These are phyloP conservation scores for Rhynchotus rufescens DNA, from an alignment of 2,797 vertebrate species.

Conservation along the genomic window DNA sequence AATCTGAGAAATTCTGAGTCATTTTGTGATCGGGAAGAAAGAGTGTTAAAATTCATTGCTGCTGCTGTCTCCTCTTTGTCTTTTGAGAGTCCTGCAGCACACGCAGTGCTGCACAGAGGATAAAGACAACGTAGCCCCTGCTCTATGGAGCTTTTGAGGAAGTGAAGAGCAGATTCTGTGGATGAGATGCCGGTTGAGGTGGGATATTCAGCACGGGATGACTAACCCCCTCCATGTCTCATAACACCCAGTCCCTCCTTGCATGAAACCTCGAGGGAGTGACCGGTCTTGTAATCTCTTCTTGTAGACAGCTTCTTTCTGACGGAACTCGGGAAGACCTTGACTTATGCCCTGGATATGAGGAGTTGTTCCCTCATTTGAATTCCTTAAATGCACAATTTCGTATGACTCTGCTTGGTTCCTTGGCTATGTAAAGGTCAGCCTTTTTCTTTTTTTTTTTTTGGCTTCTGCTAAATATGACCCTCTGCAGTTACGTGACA, in stretches of 20 bases:
- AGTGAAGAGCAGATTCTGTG: no score
- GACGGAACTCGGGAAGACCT: background rate
- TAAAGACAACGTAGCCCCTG: background rate
- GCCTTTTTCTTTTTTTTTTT: no score
- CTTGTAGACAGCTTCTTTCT: background rate
- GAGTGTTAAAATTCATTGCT: background rate
- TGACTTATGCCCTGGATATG: background rate
- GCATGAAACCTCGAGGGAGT: background rate
- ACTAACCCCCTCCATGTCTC: no score
- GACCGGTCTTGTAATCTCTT: background rate
- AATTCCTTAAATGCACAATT: background rate
- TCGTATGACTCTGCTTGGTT: no score
- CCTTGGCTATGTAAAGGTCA: background rate
- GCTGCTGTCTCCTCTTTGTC: background rate
- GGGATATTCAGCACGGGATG: background rate
- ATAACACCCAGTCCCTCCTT: no score
- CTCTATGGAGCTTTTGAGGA: background rate
- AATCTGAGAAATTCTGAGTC: rapidly evolving
- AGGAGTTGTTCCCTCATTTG: background rate
- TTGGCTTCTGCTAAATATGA: background rate
- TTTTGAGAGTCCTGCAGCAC: background rate
- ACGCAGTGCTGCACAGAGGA: background rate
- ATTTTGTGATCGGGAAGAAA: background rate
- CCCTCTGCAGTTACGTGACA: background rate
- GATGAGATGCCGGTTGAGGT: no score